A percentile compares a stretch with the other conserved stretches of the same genome.
Conservation (phyloP, 2,797 vertebrate genomes). For the Hydrolagus colliei region DNA sequence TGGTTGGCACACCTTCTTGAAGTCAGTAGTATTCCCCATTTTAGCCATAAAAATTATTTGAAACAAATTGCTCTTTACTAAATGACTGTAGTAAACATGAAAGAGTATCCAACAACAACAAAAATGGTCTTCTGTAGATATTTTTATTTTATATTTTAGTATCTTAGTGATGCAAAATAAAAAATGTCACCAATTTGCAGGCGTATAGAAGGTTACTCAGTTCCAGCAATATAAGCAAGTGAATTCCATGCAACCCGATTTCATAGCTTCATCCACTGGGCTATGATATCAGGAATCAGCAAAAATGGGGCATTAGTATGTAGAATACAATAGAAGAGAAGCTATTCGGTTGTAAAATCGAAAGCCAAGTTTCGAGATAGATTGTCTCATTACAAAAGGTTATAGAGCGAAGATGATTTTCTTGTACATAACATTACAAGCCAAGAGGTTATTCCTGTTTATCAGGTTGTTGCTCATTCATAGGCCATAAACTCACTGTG, state of each 20-base stretch:
- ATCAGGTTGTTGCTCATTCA: not conserved
- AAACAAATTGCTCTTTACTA: too few relatives aligned
- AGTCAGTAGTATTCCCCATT: too few relatives aligned
- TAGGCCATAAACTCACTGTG: not conserved
- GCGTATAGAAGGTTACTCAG: not conserved
- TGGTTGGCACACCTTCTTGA: too few relatives aligned
- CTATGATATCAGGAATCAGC: not conserved
- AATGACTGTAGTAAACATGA: too few relatives aligned
- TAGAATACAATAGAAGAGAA: not conserved
- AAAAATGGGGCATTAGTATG: not conserved
- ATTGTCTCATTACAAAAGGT: slow-evolving; percentile 16
- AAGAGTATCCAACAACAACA: too few relatives aligned
- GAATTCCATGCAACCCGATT: not conserved
- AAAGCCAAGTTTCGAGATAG: not conserved
- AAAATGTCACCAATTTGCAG: too few relatives aligned
- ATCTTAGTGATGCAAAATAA: too few relatives aligned
- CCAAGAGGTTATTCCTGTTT: not conserved
- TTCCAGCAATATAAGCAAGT: not conserved
- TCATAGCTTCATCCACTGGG: not conserved
- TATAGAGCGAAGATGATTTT: slow-evolving; percentile 17
- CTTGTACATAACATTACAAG: slow-evolving; percentile 13
- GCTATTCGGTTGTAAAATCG: not conserved
- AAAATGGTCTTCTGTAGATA: too few relatives aligned
- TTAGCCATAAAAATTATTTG: too few relatives aligned
- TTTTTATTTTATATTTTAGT: too few relatives aligned